phyloP scores from a whole-genome alignment of 2,797 vertebrate genomes.

The Melanotaenia parkinsoni region DNA sequence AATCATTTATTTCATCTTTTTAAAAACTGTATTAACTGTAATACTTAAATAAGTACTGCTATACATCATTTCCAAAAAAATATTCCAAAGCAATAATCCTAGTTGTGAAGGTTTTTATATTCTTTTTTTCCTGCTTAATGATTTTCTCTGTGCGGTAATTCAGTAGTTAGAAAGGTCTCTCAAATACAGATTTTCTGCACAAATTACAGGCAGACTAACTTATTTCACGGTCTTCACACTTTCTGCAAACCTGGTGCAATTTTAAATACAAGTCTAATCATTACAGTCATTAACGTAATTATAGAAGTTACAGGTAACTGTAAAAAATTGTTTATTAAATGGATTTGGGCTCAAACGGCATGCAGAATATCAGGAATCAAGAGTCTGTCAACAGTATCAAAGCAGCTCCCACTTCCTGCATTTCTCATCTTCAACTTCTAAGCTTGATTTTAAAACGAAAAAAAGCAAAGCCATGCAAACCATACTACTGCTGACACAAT shows the following conservation, averaged over 20 bases:
- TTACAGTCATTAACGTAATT: conserved; percentile 2
- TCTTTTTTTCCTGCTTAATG: background rate
- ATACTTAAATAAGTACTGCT: background rate
- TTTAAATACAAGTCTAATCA: background rate
- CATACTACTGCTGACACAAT: background rate
- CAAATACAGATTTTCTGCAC: background rate
- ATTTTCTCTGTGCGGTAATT: background rate
- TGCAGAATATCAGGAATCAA: background rate
- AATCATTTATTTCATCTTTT: background rate
- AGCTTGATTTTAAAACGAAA: background rate
- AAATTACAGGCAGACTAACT: background rate
- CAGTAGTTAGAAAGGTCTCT: background rate
- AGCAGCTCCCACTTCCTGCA: background rate
- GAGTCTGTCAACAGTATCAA: background rate
- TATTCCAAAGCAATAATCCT: background rate
- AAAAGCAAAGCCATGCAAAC: background rate
- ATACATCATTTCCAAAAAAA: conserved; percentile 6
- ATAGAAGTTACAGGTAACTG: background rate
- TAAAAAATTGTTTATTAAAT: background rate
- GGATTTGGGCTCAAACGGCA: conserved; percentile 1
- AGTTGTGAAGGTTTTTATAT: background rate
- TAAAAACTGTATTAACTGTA: background rate
- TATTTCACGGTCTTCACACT: background rate
- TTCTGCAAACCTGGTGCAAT: background rate
- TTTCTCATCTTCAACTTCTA: background rate